A percentile compares a stretch with the other conserved stretches of the same genome.
Evolutionary conservation across 2,113 vertebrate genomes (phyloP).

Genomic region (Odocoileus virginianus): DNA sequence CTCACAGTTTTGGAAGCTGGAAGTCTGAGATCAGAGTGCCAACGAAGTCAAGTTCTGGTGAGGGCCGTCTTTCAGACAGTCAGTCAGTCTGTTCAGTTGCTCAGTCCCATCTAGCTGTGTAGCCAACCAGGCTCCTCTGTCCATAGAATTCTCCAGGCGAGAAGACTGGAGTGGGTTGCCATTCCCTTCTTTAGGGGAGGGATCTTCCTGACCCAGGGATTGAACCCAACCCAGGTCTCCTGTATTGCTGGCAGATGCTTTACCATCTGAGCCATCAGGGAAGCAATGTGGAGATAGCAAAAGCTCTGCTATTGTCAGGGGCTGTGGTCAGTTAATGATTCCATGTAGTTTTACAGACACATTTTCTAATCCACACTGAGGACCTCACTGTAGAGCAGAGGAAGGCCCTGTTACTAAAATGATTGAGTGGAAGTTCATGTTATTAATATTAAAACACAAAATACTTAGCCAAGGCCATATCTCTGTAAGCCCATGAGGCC

Average conservation of each 20-base stretch:
- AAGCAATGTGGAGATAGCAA: not conserved
- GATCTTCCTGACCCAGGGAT: not conserved
- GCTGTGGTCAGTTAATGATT: not conserved
- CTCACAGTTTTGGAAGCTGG: not conserved
- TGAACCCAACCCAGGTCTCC: accelerated
- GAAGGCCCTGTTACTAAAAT: not conserved
- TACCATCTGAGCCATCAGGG: not conserved
- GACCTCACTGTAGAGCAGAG: not conserved
- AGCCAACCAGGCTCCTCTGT: not conserved
- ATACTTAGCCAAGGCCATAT: not conserved
- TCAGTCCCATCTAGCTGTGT: not conserved
- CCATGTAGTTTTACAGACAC: not conserved
- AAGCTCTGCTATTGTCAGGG: not conserved
- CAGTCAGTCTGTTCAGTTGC: not conserved
- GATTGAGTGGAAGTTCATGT: not conserved
- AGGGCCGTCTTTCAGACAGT: not conserved
- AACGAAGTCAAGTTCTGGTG: not conserved
- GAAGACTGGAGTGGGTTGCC: not conserved
- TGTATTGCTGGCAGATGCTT: not conserved
- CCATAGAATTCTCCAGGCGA: not conserved
- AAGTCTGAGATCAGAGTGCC: not conserved
- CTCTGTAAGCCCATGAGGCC: not conserved
- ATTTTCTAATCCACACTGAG: not conserved
- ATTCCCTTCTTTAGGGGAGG: not conserved
- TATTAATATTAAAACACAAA: not conserved